Conservation (phyloP, 2,797 vertebrate genomes). For the Danio jaintianensis region DNA sequence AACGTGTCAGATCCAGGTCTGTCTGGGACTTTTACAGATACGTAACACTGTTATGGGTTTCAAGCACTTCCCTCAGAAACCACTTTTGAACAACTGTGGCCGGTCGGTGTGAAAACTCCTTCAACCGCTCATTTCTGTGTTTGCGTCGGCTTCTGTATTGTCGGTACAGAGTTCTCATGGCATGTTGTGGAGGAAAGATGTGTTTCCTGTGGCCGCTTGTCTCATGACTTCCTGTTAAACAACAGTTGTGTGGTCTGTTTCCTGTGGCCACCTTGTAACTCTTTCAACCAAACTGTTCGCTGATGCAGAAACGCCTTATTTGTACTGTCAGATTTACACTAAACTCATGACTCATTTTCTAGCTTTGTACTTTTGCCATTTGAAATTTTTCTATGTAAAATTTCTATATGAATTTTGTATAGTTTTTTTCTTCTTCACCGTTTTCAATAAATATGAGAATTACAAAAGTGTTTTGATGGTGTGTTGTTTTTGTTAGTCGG, state of each 20-base stretch:
- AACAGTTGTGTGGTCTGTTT: slow-evolving; percentile 54
- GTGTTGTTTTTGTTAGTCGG: background rate
- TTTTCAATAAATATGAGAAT: slow-evolving; percentile 79
- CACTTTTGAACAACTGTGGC: slow-evolving; percentile 50
- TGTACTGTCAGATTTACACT: slow-evolving; percentile 54
- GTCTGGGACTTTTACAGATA: slow-evolving; percentile 45
- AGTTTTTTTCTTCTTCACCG: slow-evolving; percentile 68
- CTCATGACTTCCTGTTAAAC: slow-evolving; percentile 58
- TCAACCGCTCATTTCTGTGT: slow-evolving; percentile 38
- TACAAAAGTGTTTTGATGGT: slow-evolving; percentile 24
- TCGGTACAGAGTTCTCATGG: slow-evolving; percentile 50
- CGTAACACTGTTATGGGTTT: slow-evolving; percentile 54
- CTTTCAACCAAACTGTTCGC: slow-evolving; percentile 52
- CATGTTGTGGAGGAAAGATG: slow-evolving; percentile 50
- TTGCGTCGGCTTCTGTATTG: slow-evolving; percentile 27
- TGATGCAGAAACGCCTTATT: slow-evolving; percentile 62
- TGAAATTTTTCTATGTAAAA: slow-evolving; percentile 73
- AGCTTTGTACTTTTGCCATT: slow-evolving; percentile 75
- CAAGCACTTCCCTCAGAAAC: slow-evolving; percentile 52
- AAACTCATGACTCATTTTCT: slow-evolving; percentile 65
- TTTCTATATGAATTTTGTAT: slow-evolving; percentile 80
- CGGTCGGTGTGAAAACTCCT: slow-evolving; percentile 46
- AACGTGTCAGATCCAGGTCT: slow-evolving; percentile 22
- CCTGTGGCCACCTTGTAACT: slow-evolving; percentile 58
- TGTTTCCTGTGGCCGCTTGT: slow-evolving; percentile 26